Evolutionary conservation across 2,113 vertebrate species (phyloP).

Genomic region (Eupsittula cactorum): DNA sequence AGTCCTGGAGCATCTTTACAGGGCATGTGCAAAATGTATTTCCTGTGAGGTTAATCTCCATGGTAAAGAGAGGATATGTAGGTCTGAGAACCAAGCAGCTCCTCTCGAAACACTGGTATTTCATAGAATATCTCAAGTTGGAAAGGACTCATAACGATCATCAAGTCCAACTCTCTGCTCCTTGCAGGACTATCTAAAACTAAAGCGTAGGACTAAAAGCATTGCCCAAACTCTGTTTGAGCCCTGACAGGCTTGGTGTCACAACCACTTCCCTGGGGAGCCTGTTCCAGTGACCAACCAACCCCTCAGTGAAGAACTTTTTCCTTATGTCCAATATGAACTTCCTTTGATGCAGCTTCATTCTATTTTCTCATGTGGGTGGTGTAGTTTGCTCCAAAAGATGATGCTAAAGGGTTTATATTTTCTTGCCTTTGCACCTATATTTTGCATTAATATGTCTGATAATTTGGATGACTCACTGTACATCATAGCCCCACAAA

Average conservation of each 20-base stretch:
- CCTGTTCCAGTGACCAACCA: not conserved
- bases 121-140: not conserved
- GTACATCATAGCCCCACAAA: not conserved
- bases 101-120: fast-evolving
- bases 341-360: not conserved
- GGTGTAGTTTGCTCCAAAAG: not conserved
- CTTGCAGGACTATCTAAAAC: not conserved
- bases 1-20: not conserved
- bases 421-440: fast-evolving
- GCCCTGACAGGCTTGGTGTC: not conserved
- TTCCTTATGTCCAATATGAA: not conserved
- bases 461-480: not conserved
- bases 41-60: not conserved
- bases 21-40: not conserved
- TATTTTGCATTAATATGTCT: not conserved
- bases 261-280: not conserved
- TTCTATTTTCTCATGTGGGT: not conserved
- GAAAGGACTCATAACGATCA: not conserved
- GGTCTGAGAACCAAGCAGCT: not conserved
- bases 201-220: not conserved
- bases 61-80: not conserved
- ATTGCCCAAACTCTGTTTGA: fast-evolving
- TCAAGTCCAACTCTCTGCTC: fast-evolving
- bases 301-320: not conserved
- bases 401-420: not conserved